Percentiles rank a stretch among this genome's conserved stretches.
These are phyloP conservation scores for Thumatha senex DNA, from an alignment of 2,888 invertebrate genomes.

Conservation along the genomic window DNA sequence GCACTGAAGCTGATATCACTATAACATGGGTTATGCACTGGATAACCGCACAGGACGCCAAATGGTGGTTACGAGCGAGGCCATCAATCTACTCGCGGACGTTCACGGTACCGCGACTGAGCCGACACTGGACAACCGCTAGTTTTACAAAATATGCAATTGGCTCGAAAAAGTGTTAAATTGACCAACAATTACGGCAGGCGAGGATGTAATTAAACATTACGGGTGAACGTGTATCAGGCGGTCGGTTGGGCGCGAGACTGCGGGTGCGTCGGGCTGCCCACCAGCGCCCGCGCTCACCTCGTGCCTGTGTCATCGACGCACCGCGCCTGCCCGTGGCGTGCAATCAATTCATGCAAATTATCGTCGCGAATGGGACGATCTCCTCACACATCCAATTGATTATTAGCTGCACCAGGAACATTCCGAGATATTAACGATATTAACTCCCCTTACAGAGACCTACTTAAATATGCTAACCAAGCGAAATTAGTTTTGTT, in stretches of 20 bases:
- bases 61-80: slow-evolving; percentile 34
- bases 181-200: slow-evolving; percentile 64
- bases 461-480: slow-evolving; percentile 24
- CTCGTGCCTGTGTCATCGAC: slow-evolving; percentile 47
- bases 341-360: slow-evolving; percentile 81
- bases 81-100: slow-evolving; percentile 43
- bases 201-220: slow-evolving; percentile 76
- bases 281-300: slow-evolving; percentile 50
- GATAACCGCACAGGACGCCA: slow-evolving; percentile 60
- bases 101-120: slow-evolving; percentile 42
- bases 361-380: slow-evolving; percentile 62
- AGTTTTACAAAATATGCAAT: slow-evolving; percentile 56
- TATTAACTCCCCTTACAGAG: slow-evolving; percentile 26
- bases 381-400: slow-evolving; percentile 56
- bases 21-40: slow-evolving; percentile 58
- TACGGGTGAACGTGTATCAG: slow-evolving; percentile 75
- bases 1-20: slow-evolving; percentile 57
- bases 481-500: slow-evolving; percentile 24
- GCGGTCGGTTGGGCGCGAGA: slow-evolving; percentile 77
- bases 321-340: slow-evolving; percentile 47
- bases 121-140: slow-evolving; percentile 41
- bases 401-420: slow-evolving; percentile 51
- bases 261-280: slow-evolving; percentile 55
- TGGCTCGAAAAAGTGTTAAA: slow-evolving; percentile 63
- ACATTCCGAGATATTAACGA: slow-evolving; percentile 32